These are phyloP conservation scores for Hoplostethus atlanticus DNA, from an alignment of 2,797 vertebrate genomes.

Conservation along the genomic window DNA sequence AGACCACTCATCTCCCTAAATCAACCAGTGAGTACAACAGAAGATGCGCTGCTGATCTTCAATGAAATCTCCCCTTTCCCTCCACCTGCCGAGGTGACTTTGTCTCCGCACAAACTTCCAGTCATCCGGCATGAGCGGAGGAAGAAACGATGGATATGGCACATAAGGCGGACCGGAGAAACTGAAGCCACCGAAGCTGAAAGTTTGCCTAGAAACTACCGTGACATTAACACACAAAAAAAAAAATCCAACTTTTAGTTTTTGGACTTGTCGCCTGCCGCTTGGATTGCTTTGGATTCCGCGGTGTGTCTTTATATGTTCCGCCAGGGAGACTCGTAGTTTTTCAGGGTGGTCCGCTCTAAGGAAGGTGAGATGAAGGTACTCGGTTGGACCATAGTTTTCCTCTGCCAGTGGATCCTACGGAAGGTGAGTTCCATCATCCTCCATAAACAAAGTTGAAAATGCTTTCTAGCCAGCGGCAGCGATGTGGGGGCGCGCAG, in stretches of 20 bases:
- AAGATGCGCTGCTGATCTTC: slow-evolving; percentile 57
- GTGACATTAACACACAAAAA: slow-evolving; percentile 53
- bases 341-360: slow-evolving; percentile 75
- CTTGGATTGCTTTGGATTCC: slow-evolving; percentile 74
- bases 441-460: neutral
- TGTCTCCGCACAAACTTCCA: slow-evolving; percentile 69
- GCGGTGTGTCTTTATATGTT: slow-evolving; percentile 79
- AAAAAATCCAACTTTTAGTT: slow-evolving; percentile 51
- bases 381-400: slow-evolving; percentile 83
- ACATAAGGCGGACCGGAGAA: slow-evolving; percentile 72
- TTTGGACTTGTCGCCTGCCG: slow-evolving; percentile 39
- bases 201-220: slow-evolving; percentile 61
- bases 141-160: slow-evolving; percentile 77
- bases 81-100: slow-evolving; percentile 32
- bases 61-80: slow-evolving; percentile 20
- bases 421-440: slow-evolving; percentile 78
- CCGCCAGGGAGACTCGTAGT: slow-evolving; percentile 80
- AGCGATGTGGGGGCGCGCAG: slow-evolving; percentile 1
- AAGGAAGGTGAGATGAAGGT: slow-evolving; percentile 87
- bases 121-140: slow-evolving; percentile 62
- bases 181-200: slow-evolving; percentile 66
- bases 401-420: slow-evolving; percentile 86
- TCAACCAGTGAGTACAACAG: slow-evolving; percentile 71
- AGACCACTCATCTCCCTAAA: slow-evolving; percentile 65
- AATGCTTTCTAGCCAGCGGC: neutral